Evolutionary conservation across 2,888 invertebrate genomes (phyloP), one percentile per base, ranked within the genome.

Genomic region (Germaria angustata): DNA sequence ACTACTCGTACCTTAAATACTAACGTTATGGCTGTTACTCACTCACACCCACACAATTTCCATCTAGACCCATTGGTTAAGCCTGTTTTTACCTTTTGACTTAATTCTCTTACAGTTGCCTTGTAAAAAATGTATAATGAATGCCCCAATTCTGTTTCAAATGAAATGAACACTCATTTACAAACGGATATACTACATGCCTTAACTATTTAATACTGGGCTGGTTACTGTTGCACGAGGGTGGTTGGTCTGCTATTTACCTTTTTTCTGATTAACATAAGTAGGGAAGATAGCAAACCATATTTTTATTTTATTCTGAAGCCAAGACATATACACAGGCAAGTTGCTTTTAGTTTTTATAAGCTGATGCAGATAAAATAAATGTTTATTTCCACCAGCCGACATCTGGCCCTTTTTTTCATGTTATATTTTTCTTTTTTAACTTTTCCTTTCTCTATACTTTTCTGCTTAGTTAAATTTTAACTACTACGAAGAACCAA

Each of bases 141-240:
- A n/a, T 15, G 53, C 36, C 11, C 32, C 41, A 39, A 7, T 13
- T 32, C 15, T 13, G 5, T 6, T 20, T 57, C 2, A 2, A 9
- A 1, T 57, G 4, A 1, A n/a, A 1, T 20, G n/a, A 39, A 41
- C 13, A 28, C 36, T 59, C n/a, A 13, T 9, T 9, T 24, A 32
- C 20, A 59, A 61, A 34, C 13, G 7, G 24, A 15, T 17, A 20
- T 53, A 44, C 66, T 57, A 68, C 22, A 68, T 46, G 73, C 28
- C 49, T 81, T 69, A 78, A 69, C 49, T 69, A 36, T 73, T 73
- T 81, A 78, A 78, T 73, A 65, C 61, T 44, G 63, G 55, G 55
- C 51, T 75, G 61, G 20, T 2, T 75, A 22, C 46, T 44, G 1
- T 34, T 17, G 15, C 8, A 15, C 2, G 22, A 36, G 61, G 59